A percentile compares a stretch with the other conserved stretches of the same genome.
phyloP scores from a whole-genome alignment of 2,797 vertebrate genomes.

The Silurus aristotelis region DNA sequence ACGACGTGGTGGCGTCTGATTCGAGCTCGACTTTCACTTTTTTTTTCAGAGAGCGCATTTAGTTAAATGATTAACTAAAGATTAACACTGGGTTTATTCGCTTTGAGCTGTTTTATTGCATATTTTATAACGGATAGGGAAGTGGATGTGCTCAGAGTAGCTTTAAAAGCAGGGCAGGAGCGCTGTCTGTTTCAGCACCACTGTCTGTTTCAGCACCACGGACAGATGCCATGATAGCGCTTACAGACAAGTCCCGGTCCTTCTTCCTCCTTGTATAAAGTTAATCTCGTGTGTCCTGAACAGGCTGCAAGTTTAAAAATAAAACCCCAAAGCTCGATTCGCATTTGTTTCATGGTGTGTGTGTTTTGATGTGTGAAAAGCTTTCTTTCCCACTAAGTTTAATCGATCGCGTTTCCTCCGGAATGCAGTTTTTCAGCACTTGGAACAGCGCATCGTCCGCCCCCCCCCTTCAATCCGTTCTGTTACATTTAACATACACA shows the following conservation, averaged over 20 bases:
- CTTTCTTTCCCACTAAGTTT: slow-evolving; percentile 49
- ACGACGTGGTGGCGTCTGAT: slow-evolving; percentile 75
- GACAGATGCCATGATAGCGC: slow-evolving; percentile 73
- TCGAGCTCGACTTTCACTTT: slow-evolving; percentile 79
- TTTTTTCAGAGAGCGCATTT: slow-evolving; percentile 29
- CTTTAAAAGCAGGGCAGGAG: slow-evolving; percentile 57
- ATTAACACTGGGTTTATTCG: neutral
- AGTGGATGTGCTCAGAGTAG: slow-evolving; percentile 34
- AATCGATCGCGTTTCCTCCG: slow-evolving; percentile 68
- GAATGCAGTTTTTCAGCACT: slow-evolving; percentile 78
- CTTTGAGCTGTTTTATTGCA: neutral
- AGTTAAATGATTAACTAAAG: slow-evolving; percentile 54
- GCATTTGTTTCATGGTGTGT: neutral
- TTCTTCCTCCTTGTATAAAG: slow-evolving; percentile 38
- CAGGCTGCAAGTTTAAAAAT: slow-evolving; percentile 5
- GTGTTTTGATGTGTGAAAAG: neutral
- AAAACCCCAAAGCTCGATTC: neutral
- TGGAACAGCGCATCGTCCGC: slow-evolving; percentile 67
- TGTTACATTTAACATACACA: slow-evolving; percentile 34
- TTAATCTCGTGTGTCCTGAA: slow-evolving; percentile 28
- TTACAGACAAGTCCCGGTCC: slow-evolving; percentile 47
- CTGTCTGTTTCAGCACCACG: slow-evolving; percentile 80
- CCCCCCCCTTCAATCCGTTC: slow-evolving; percentile 19
- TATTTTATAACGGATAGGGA: neutral
- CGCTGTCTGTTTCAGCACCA: slow-evolving; percentile 79